phyloP scores from a whole-genome alignment of 2,797 vertebrate species.

The Parauchenoglanis ngamensis region DNA sequence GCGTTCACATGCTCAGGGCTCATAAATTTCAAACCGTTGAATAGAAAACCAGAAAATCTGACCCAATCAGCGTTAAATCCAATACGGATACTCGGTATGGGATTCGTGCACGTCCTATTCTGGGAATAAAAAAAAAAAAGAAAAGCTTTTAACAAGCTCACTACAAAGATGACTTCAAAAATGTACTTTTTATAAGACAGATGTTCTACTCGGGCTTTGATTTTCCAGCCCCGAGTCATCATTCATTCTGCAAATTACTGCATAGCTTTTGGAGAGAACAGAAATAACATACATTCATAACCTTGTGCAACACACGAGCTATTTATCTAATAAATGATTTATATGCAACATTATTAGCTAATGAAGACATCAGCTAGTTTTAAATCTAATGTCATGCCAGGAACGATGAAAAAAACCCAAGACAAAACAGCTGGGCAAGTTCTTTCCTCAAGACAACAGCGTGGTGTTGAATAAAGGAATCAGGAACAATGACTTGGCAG shows the following conservation, averaged over 20 bases:
- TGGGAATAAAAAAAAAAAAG: not conserved
- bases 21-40: not conserved
- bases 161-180: not conserved
- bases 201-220: not conserved
- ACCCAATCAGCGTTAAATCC: not conserved
- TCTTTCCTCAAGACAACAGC: no score
- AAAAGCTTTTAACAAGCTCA: not conserved
- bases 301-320: not conserved
- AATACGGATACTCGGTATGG: not conserved
- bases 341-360: not conserved
- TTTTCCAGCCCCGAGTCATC: not conserved
- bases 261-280: not conserved
- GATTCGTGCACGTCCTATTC: not conserved
- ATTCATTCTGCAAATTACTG: not conserved
- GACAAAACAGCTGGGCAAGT: not conserved
- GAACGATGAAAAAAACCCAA: not conserved
- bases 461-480: not conserved
- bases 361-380: not conserved
- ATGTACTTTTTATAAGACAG: not conserved
- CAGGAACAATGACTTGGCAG: conserved; percentile 25
- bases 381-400: not conserved
- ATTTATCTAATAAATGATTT: conserved; percentile 5
- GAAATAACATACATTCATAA: not conserved
- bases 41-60: not conserved
- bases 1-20: not conserved